phyloP scores from a whole-genome alignment of 2,797 vertebrate genomes.

The Echeneis naucrates region DNA sequence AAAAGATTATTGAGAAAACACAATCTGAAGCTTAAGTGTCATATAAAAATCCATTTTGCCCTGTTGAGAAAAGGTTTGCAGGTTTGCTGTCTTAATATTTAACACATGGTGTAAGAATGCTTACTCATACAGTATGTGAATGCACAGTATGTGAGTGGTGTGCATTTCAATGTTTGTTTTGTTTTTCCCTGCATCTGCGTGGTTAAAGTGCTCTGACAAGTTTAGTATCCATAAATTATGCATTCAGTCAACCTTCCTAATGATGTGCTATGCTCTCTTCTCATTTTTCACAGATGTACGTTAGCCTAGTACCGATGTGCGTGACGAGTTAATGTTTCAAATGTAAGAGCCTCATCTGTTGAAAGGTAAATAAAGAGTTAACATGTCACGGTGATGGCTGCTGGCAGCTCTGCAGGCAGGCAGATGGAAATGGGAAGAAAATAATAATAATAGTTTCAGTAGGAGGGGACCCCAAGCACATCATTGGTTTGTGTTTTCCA shows the following conservation, averaged over 20 bases:
- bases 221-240: conserved; percentile 43
- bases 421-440: conserved; percentile 21
- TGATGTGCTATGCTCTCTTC: conserved; percentile 21
- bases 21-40: neutral
- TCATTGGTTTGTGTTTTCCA: conserved; percentile 13
- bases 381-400: neutral
- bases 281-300: neutral
- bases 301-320: neutral
- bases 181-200: neutral
- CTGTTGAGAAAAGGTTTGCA: too few relatives aligned
- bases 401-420: conserved; percentile 14
- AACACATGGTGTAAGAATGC: conserved; percentile 2
- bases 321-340: neutral
- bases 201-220: conserved; percentile 23
- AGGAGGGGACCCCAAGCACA: neutral
- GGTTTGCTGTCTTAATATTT: conserved; percentile 28
- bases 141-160: conserved; percentile 11
- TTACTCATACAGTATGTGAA: too few relatives aligned
- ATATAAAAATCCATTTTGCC: conserved; percentile 21
- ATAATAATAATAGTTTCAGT: conserved; percentile 7
- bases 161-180: neutral
- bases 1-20: conserved; percentile 17
- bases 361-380: conserved; percentile 21
- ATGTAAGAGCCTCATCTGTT: neutral
- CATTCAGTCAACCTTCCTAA: conserved; percentile 37